Conservation (phyloP, 1,140 invertebrate species). For the Achroia grisella region DNA sequence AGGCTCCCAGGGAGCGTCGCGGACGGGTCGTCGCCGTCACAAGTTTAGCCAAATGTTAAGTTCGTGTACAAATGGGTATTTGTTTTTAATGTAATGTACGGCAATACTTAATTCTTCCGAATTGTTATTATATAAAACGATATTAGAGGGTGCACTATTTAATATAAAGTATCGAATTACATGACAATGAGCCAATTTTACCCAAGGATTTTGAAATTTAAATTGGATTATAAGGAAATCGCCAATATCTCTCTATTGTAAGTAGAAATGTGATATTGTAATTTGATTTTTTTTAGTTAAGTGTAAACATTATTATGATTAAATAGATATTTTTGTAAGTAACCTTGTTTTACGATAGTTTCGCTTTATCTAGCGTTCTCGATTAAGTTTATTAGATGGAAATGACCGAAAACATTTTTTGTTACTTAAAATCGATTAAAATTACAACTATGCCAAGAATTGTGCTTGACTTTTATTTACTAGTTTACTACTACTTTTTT, state of each 20-base stretch:
- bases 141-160: slow-evolving; percentile 29
- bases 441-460: slow-evolving; percentile 71
- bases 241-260: slow-evolving; percentile 71
- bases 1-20: no score
- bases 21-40: slow-evolving; percentile 31
- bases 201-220: slow-evolving; percentile 37
- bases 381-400: slow-evolving; percentile 60
- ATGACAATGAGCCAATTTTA: slow-evolving; percentile 48
- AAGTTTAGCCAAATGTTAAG: slow-evolving; percentile 60
- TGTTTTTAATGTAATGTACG: slow-evolving; percentile 39
- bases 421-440: slow-evolving; percentile 73
- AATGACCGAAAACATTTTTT: slow-evolving; percentile 60
- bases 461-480: slow-evolving; percentile 39
- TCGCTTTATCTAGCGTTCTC: slow-evolving; percentile 61
- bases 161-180: slow-evolving; percentile 38
- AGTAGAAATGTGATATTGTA: slow-evolving; percentile 73
- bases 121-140: slow-evolving; percentile 35
- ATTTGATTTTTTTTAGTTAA: slow-evolving; percentile 66
- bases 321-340: slow-evolving; percentile 71
- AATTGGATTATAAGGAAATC: slow-evolving; percentile 44
- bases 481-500: not conserved
- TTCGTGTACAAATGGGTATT: slow-evolving; percentile 54
- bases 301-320: slow-evolving; percentile 67
- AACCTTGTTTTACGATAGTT: slow-evolving; percentile 65
- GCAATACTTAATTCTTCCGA: slow-evolving; percentile 67